phyloP scores from a whole-genome alignment of 2,797 vertebrate species.

The Pangasius macronema region DNA sequence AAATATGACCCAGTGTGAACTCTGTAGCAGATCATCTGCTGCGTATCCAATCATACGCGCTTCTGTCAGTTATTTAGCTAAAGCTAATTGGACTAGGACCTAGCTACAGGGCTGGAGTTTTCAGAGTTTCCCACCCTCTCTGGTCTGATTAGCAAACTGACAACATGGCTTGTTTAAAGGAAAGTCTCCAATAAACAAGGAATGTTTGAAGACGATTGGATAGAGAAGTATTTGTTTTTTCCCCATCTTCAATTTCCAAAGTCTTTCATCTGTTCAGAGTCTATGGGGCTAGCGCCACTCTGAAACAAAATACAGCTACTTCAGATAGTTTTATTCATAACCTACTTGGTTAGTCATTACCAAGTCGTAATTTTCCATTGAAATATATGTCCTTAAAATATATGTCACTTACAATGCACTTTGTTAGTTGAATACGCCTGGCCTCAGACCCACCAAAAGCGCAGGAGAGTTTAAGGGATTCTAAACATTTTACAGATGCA shows the following conservation, averaged over 20 bases:
- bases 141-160: background rate
- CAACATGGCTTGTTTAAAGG: background rate
- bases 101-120: background rate
- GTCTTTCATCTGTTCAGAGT: background rate
- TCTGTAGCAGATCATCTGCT: background rate
- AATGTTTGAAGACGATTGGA: background rate
- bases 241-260: background rate
- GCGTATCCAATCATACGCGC: background rate
- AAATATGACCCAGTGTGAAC: background rate
- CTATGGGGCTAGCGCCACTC: background rate
- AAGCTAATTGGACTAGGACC: background rate
- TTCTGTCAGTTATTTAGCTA: background rate
- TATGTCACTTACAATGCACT: too few species aligned
- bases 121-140: background rate
- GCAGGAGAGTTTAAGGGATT: background rate
- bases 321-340: background rate
- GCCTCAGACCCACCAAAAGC: background rate
- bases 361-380: too few species aligned
- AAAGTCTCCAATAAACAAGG: background rate
- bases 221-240: background rate
- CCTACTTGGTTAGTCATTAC: too few species aligned
- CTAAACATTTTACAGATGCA: background rate
- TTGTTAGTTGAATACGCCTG: background rate
- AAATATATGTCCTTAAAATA: too few species aligned
- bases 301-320: background rate